phyloP scores from a whole-genome alignment of 2,888 invertebrate species.

The Pandemis corylana region DNA sequence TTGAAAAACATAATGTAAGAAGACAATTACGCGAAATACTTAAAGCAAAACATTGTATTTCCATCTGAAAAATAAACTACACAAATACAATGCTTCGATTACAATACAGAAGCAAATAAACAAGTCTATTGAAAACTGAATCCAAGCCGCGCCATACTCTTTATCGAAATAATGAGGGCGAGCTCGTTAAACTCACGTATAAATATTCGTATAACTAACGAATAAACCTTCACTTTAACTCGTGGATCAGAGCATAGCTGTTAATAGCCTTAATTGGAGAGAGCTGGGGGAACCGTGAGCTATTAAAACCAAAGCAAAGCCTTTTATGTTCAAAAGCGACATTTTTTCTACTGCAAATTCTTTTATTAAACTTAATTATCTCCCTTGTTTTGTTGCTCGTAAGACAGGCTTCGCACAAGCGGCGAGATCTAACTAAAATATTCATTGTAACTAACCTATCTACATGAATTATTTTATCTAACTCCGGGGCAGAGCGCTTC shows the following conservation, averaged over 20 bases:
- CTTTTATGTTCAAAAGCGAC: neutral
- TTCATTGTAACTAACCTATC: neutral
- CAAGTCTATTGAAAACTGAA: neutral
- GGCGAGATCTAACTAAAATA: neutral
- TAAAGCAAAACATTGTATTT: neutral
- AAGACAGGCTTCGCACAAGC: neutral
- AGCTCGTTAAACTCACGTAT: conserved; percentile 21
- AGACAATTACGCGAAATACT: too few species aligned
- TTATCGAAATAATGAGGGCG: conserved; percentile 16
- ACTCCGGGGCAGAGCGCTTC: conserved; percentile 8
- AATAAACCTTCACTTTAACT: conserved; percentile 28
- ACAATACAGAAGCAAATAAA: neutral
- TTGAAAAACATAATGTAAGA: too few species aligned
- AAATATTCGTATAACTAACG: conserved; percentile 7
- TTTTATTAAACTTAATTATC: conserved; percentile 3
- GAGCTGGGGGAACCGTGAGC: neutral
- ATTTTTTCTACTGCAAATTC: neutral
- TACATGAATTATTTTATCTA: conserved; percentile 1
- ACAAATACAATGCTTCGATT: neutral
- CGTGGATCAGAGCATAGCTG: conserved; percentile 12
- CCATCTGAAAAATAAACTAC: neutral
- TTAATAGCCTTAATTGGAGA: conserved; percentile 26
- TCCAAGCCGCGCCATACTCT: neutral
- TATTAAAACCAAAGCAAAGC: neutral
- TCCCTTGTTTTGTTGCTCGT: neutral